These are phyloP conservation scores for Heliconius aoede DNA, from an alignment of 2,888 invertebrate species.

Conservation along the genomic window DNA sequence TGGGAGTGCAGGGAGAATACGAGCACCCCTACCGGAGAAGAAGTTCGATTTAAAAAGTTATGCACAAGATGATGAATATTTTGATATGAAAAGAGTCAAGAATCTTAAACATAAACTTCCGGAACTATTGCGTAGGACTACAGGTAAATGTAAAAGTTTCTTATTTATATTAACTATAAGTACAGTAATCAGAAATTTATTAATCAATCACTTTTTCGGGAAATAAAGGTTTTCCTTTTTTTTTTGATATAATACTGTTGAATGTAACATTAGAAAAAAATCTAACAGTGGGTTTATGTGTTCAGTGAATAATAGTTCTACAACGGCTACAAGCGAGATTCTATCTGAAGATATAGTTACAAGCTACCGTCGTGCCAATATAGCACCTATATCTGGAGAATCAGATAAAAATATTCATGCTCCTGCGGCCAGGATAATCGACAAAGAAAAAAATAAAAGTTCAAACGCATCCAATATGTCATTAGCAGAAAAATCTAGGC, in stretches of 20 bases:
- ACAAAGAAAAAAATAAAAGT: constrained; percentile 9
- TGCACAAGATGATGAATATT: constrained; percentile 64
- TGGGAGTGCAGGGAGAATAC: constrained; percentile 12
- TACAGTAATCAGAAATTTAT: too few species aligned
- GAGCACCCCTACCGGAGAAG: constrained; percentile 9
- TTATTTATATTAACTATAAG: background rate
- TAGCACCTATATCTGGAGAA: constrained; percentile 33
- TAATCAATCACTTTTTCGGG: background rate
- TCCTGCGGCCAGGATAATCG: constrained; percentile 4
- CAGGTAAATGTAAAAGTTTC: constrained; percentile 55
- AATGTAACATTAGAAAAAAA: constrained; percentile 1
- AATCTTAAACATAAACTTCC: constrained; percentile 65
- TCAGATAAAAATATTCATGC: constrained; percentile 7
- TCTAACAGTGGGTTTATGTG: constrained; percentile 69
- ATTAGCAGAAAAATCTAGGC: constrained; percentile 68
- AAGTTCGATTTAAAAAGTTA: constrained; percentile 28
- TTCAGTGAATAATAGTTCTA: constrained; percentile 57
- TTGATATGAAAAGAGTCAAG: constrained; percentile 67
- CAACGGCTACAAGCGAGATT: constrained; percentile 42
- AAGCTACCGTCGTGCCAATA: constrained; percentile 48
- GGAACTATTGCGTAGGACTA: constrained; percentile 55
- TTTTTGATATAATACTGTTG: constrained; percentile 5
- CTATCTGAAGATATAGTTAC: constrained; percentile 37
- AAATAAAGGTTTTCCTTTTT: background rate
- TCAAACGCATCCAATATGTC: constrained; percentile 54